phyloP scores from a whole-genome alignment of 2,113 vertebrate species.

The Elaphurus davidianus region DNA sequence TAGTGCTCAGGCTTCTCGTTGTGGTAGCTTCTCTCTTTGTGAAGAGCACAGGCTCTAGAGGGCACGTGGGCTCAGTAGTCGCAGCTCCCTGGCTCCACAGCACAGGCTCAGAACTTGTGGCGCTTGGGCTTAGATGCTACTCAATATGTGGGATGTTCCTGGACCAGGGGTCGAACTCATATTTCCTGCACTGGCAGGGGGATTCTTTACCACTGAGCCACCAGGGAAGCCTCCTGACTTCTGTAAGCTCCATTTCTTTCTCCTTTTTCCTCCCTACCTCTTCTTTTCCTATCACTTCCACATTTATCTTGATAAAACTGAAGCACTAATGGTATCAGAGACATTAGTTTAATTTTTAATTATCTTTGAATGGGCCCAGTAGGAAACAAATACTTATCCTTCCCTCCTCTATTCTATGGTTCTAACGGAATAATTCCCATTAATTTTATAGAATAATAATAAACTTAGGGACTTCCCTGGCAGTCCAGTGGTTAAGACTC shows the following conservation, averaged over 20 bases:
- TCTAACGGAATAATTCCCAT: not conserved
- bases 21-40: not conserved
- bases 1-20: not conserved
- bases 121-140: not conserved
- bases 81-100: not conserved
- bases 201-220: not conserved
- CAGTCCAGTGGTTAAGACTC: not conserved
- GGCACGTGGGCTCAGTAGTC: not conserved
- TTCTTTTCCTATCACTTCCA: not conserved
- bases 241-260: not conserved
- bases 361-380: not conserved
- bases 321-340: not conserved
- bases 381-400: not conserved
- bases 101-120: not conserved
- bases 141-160: not conserved
- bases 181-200: not conserved
- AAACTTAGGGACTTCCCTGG: not conserved
- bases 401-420: not conserved
- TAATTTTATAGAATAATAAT: not conserved
- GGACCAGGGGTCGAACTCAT: not conserved
- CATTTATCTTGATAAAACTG: not conserved
- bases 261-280: not conserved
- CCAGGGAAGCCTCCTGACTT: not conserved
- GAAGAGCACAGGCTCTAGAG: not conserved
- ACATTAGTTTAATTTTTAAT: not conserved